Conservation (phyloP, 2,797 vertebrate species). For the Natrix natrix region DNA sequence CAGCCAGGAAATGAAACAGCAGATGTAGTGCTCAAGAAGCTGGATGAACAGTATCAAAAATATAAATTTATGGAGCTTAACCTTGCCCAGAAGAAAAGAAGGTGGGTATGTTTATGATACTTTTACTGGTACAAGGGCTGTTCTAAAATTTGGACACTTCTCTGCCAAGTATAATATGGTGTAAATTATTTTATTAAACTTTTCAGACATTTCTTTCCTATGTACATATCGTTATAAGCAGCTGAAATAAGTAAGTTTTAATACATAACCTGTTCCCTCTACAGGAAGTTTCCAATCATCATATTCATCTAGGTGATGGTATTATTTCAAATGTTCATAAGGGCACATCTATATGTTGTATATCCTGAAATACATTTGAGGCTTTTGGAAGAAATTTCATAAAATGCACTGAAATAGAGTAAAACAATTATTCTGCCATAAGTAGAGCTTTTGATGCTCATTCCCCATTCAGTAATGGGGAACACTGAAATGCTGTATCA, state of each 20-base stretch:
- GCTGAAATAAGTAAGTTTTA: not conserved
- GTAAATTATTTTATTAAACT: not conserved
- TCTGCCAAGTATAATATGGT: not conserved
- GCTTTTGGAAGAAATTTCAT: not conserved
- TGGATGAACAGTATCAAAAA: slow-evolving; percentile 98
- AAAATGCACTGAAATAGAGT: not conserved
- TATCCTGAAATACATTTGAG: not conserved
- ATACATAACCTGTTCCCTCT: not conserved
- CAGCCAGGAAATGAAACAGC: slow-evolving; percentile 95
- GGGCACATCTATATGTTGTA: not conserved
- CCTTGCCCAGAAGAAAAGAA: slow-evolving; percentile 93
- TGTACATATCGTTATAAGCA: not conserved
- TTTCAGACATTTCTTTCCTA: not conserved
- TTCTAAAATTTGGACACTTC: not conserved
- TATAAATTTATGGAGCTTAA: slow-evolving; percentile 99
- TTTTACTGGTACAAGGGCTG: not conserved
- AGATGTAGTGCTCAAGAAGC: slow-evolving; percentile 86
- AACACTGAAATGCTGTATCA: not conserved
- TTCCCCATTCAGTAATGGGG: not conserved
- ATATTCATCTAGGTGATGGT: not conserved
- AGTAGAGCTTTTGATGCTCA: not conserved
- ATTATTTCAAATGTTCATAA: not conserved
- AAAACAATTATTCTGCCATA: not conserved
- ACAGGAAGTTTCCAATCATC: not conserved
- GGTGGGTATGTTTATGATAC: slow-evolving; percentile 71